Conservation (phyloP, 2,797 vertebrate species). For the Telmatherina bonti region DNA sequence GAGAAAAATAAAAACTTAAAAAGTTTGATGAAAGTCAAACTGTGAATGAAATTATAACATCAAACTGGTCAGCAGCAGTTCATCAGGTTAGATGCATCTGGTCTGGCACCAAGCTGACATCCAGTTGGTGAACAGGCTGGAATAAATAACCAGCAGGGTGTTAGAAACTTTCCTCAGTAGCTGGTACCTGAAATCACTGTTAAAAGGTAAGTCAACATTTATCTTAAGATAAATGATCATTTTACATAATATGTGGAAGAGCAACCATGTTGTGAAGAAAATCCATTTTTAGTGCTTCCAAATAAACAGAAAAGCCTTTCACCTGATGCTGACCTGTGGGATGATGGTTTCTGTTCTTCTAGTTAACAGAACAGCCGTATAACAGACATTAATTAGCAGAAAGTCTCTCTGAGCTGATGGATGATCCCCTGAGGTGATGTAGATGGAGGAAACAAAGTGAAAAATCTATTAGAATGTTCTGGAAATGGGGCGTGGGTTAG, state of each 20-base stretch:
- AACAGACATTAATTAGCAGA: conserved; percentile 18
- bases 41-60: too few species aligned
- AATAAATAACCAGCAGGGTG: neutral
- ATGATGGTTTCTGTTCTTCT: neutral
- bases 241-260: neutral
- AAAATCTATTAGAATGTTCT: conserved; percentile 28
- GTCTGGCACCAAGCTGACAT: neutral
- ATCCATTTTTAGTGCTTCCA: conserved; percentile 1
- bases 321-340: conserved; percentile 4
- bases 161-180: neutral
- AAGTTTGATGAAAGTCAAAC: too few species aligned
- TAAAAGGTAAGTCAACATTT: neutral
- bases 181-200: neutral
- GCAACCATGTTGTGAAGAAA: neutral
- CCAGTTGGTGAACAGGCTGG: too few species aligned
- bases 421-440: conserved; percentile 12
- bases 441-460: conserved; percentile 27
- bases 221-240: neutral
- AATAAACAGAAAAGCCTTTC: conserved; percentile 7
- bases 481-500: conserved; percentile 24
- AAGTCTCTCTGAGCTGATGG: conserved; percentile 27
- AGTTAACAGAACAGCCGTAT: conserved; percentile 13
- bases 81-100: too few species aligned
- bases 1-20: too few species aligned
- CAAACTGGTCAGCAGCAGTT: too few species aligned